phyloP scores from a whole-genome alignment of 2,113 vertebrate genomes.

The Phocoena phocoena region DNA sequence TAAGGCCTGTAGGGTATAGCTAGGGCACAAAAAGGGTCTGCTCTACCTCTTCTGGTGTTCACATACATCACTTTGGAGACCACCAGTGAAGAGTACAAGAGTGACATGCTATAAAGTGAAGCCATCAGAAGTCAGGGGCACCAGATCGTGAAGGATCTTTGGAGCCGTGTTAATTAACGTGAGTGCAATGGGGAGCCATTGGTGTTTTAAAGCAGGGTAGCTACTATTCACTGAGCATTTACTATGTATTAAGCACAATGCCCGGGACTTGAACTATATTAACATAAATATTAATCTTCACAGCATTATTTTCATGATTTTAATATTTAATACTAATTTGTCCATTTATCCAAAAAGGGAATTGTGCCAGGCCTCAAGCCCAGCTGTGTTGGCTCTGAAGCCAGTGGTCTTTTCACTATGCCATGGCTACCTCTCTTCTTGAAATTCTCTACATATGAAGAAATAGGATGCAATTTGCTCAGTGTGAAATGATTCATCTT shows the following conservation, averaged over 20 bases:
- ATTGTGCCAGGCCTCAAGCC: not conserved
- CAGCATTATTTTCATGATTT: constrained; percentile 25
- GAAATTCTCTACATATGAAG: constrained; percentile 14
- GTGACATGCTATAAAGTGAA: not conserved
- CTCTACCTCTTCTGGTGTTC: not conserved
- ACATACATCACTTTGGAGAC: not conserved
- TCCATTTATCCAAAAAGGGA: constrained; percentile 29
- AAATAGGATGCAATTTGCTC: constrained; percentile 26
- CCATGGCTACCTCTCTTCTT: constrained; percentile 48
- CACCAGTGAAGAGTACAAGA: not conserved
- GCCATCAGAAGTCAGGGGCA: not conserved
- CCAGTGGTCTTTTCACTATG: not conserved
- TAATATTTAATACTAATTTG: not conserved
- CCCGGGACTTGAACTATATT: constrained; percentile 28
- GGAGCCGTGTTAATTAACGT: not conserved
- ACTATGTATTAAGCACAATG: not conserved
- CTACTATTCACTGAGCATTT: constrained; percentile 13
- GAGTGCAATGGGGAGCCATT: not conserved
- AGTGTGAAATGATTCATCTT: constrained; percentile 30
- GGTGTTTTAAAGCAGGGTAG: not conserved
- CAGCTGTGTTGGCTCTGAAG: constrained; percentile 33
- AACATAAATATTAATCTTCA: constrained; percentile 11
- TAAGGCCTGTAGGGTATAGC: not conserved
- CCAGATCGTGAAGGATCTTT: not conserved
- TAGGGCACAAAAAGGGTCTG: not conserved